Evolutionary conservation across 92 coral and sea anemone species (phyloP).

Genomic region (Meandrina meandrites): DNA sequence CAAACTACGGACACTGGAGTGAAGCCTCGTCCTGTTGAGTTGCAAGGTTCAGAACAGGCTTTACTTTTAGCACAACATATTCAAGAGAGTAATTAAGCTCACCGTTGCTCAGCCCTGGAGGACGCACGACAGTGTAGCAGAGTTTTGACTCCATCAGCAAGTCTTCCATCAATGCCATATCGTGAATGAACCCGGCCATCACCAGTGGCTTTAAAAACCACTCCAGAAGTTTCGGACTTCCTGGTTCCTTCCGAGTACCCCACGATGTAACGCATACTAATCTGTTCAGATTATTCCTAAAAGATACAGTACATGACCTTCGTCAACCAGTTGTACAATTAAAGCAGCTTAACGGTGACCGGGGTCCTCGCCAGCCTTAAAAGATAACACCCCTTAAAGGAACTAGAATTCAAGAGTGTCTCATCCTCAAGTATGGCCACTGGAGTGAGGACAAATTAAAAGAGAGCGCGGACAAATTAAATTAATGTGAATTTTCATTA

Average conservation of each 20-base stretch:
- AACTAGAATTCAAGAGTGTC: too few relatives aligned
- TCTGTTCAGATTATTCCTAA: constrained; percentile 63
- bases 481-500: too few relatives aligned
- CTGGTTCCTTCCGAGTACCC: constrained; percentile 74
- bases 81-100: neutral
- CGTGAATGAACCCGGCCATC: constrained; percentile 63
- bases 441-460: too few relatives aligned
- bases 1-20: too few relatives aligned
- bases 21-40: too few relatives aligned
- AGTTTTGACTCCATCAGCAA: constrained; percentile 55
- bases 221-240: constrained; percentile 76
- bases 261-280: constrained; percentile 75
- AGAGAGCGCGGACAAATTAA: too few relatives aligned
- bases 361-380: neutral
- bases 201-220: constrained; percentile 79
- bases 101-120: constrained; percentile 78
- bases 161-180: constrained; percentile 78
- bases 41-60: neutral
- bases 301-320: neutral
- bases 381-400: neutral
- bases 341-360: neutral
- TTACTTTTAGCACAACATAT: neutral
- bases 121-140: constrained; percentile 71
- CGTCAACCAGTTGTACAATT: neutral
- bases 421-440: too few relatives aligned